Evolutionary conservation across 2,797 vertebrate species (phyloP), one percentile per base, ranked within the genome.

Genomic region (Micropoecilia bifurca): DNA sequence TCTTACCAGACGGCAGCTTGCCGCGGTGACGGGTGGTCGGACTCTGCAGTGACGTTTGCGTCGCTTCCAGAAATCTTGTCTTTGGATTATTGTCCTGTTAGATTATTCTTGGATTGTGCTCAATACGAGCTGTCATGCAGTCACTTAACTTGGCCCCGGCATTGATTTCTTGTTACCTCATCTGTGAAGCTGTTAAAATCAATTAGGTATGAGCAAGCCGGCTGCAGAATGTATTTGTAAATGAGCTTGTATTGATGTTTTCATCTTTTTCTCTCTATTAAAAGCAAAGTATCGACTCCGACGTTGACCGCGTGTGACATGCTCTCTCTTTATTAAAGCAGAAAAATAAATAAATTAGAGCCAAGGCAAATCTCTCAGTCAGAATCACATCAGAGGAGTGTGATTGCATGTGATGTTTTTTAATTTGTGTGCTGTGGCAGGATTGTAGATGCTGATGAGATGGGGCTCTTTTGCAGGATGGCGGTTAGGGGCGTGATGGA

Each of bases 241-340:
- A 93, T 91, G 88, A 94, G 89, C 80, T 80, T 78, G 73, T 93
- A 95, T 95, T 93, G 90, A 94, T 94, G 85, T 95, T 94, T 94
- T 90, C 86, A 93, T 95, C 91, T 94, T 93, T 63, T 63, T 63
- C 59, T 94, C 91, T 90, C 89, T 79, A 91, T 94, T 94, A 94
- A 87, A 91, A 84, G 82, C 89, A 81, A 84, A 86, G 82, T 78
- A 88, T 90, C 48, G 88, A 92, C 91, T 88, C 77, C 73, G 74
- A 88, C 87, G 87, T 92, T 94, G 90, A 92, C 90, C 84, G 92
- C 82, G 81, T 82, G 82, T 91, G 89, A 94, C 91, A 92, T 82
- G 86, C 87, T 90, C 84, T 86, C 83, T 86, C 81, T 88, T 87
- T 87, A 87, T 91, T 82, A 79, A 73, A 47, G 46, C 76, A 73